Base-by-base conservation (phyloP, 2,797 vertebrate species). In the Cirrhinus mrigala region DNA sequence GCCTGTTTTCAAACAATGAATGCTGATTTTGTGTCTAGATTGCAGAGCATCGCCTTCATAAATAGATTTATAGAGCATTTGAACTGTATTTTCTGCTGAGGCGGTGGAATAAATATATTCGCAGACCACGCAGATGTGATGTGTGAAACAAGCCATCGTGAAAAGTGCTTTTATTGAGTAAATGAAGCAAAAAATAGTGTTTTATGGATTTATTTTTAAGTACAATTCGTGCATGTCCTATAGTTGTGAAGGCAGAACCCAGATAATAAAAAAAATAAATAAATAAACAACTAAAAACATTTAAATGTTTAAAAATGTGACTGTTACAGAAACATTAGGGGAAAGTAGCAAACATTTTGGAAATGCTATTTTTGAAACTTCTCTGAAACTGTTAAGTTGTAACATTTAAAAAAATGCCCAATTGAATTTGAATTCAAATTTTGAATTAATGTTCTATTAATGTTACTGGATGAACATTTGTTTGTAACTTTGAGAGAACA, bases 61-160 rank as follows among this genome's bases (percentile, higher is more conserved):
- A 76, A 40, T 22, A 40, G 15, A 20, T 76, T 76, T 76, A 76
- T n/a, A 37, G 74, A 76, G 20, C 74, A 56, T 16, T 58, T 15
- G 18, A 54, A 48, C 4, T 75, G 16, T 75, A 14, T 54, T 75
- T 33, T 29, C 16, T 27, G 24, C 40, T 44, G 40, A 44, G 6
- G 40, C 8, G 40, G 8, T 44, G 54, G 15, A 62, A 27, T 1
- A 62, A n/a, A 60, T 60, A 60, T 60, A 60, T 24, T 11, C 10
- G 1, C 22, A 0, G n/a, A 27, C 58, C 24, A 11, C 12, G n/a
- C 68, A 70, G 68, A 44, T n/a, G 37, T 14, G 37, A 44, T 74
- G 44, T 37, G 29, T 10, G 48, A 75, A 20, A 52, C 5, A 33
- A 52, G 50, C 50, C 50, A 33, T 22, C 12, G 70, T 27, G 1